Percentiles rank a stretch among this genome's conserved stretches.
These are phyloP conservation scores for Cichladusa arquata DNA, from an alignment of 2,113 vertebrate species.

Conservation along the genomic window DNA sequence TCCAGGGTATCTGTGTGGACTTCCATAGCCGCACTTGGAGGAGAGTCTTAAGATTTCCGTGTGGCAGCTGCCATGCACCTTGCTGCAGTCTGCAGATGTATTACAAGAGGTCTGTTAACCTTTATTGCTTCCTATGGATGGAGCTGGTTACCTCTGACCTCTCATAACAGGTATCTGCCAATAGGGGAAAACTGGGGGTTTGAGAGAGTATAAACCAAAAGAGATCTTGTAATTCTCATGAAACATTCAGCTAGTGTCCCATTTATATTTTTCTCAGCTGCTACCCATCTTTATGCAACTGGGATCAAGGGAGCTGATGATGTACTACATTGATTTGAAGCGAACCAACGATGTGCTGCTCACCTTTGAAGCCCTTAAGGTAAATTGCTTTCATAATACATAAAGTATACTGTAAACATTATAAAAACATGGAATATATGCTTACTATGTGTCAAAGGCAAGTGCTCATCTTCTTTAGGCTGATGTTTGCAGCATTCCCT, in stretches of 20 bases:
- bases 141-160: slow-evolving; percentile 64
- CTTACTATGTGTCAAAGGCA: not conserved
- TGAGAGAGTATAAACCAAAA: slow-evolving; percentile 24
- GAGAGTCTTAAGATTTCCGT: slow-evolving; percentile 56
- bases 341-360: slow-evolving; percentile 95
- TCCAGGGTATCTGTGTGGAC: slow-evolving; percentile 53
- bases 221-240: not conserved
- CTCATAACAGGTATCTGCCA: slow-evolving; percentile 58
- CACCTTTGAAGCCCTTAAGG: slow-evolving; percentile 98
- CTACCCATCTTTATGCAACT: slow-evolving; percentile 98
- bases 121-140: slow-evolving; percentile 68
- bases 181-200: not conserved
- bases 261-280: slow-evolving; percentile 73
- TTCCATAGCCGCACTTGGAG: slow-evolving; percentile 56
- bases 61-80: slow-evolving; percentile 58
- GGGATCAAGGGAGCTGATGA: slow-evolving; percentile 93
- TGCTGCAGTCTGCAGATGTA: slow-evolving; percentile 62
- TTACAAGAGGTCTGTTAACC: slow-evolving; percentile 65
- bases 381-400: slow-evolving; percentile 42
- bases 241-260: not conserved
- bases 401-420: not conserved
- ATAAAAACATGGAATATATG: not conserved
- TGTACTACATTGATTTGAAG: slow-evolving; percentile 97
- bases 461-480: not conserved
- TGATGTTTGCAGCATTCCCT: not conserved